Base-by-base conservation (phyloP, 2,797 vertebrate species). In the Gambusia yucatana region DNA sequence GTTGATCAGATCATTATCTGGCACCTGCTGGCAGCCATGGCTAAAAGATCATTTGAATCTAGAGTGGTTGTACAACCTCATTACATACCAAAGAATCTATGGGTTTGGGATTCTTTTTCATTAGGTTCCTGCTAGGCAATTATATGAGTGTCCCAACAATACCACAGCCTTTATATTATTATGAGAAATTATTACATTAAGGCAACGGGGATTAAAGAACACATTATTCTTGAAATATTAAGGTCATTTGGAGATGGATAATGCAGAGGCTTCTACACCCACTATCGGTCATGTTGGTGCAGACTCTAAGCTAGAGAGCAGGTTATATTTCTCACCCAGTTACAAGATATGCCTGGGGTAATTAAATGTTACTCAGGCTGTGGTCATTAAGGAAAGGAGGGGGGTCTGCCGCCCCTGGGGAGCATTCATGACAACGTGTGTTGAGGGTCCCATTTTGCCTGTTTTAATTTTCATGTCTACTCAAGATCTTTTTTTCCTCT, bases 201-300 rank as follows among this genome's bases (percentile, higher is more conserved):
- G 74, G 77, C 59, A 73, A 50, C 33, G 82, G 81, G 87, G 82
- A 87, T 46, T 10, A 72, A 50, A 71, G 36, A 84, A 80, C 76
- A 73, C 52, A 72, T 81, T 87, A 75, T 85, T 84, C 82, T 82
- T 70, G 77, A 88, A 82, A 84, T 52, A 41, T 79, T 86, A 57
- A 83, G 75, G 79, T 81, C 78, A 77, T 74, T 33, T 57, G 61
- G 76, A 83, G 73, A 73, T 85, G 83, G 84, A 87, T 81, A 81
- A 86, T 70, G 17, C 65, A 3, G 55, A 33, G 79, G 72, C 63
- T 75, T 78, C 2, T 43, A 77, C 72, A 63, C 36, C 72, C 78
- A n/a, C 48, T 48, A 74, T 84, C 82, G 77, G 59, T 78, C 74
- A 83, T 16, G 6, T 76, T 74, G 72, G 75, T 67, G 73, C 75